phyloP scores from a whole-genome alignment of 2,888 invertebrate species.

The Frankliniella fusca region DNA sequence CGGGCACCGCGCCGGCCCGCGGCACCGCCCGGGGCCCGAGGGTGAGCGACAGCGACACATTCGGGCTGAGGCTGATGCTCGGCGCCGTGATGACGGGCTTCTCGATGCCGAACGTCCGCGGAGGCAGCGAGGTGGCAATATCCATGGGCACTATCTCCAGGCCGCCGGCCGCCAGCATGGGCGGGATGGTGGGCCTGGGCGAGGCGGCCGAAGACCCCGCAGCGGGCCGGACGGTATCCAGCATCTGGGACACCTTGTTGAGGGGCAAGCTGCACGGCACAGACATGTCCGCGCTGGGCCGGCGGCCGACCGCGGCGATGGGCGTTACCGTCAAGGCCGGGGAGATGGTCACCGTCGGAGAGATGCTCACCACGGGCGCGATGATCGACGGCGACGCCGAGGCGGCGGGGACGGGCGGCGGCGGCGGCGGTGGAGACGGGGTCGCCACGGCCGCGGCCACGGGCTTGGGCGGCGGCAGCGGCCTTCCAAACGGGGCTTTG shows the following conservation, averaged over 20 bases:
- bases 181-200: slow-evolving; percentile 3
- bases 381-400: background rate
- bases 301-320: background rate
- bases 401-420: background rate
- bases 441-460: background rate
- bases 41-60: slow-evolving; percentile 12
- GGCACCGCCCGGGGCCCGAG: background rate
- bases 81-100: slow-evolving; percentile 9
- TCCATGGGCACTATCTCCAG: slow-evolving; percentile 26
- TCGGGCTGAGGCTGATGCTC: slow-evolving; percentile 12
- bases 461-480: background rate
- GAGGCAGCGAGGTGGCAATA: background rate
- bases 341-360: background rate
- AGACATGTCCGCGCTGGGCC: background rate
- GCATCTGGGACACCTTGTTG: slow-evolving; percentile 19
- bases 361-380: slow-evolving; percentile 9
- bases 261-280: background rate
- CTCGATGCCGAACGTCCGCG: slow-evolving; percentile 11
- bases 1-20: background rate
- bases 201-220: background rate
- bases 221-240: background rate
- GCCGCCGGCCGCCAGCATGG: slow-evolving; percentile 19
- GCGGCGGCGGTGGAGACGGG: slow-evolving; percentile 25
- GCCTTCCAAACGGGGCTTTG: background rate
- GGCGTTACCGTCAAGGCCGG: background rate